Evolutionary conservation across 1,140 invertebrate species (phyloP).

Genomic region (Reticulitermes speratus): DNA sequence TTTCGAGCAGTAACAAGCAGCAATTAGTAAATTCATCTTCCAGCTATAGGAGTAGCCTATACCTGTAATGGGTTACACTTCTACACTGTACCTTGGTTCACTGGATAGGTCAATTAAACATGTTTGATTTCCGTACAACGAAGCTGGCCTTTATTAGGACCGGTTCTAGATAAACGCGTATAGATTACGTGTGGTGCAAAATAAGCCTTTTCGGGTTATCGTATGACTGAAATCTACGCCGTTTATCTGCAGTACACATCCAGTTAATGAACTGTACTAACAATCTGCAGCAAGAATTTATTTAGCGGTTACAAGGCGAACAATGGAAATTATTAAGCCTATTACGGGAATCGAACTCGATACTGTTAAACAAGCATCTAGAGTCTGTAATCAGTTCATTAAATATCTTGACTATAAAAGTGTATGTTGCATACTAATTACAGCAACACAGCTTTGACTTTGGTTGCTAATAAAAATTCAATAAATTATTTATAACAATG

Average conservation of each 20-base stretch:
- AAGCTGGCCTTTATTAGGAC: neutral
- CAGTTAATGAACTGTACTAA: neutral
- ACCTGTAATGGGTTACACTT: neutral
- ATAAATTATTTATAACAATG: neutral
- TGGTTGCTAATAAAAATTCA: neutral
- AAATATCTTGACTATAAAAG: neutral
- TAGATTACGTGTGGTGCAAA: neutral
- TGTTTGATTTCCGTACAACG: neutral
- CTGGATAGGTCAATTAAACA: neutral
- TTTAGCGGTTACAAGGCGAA: neutral
- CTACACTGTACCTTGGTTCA: neutral
- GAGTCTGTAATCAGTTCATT: neutral
- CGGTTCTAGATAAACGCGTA: neutral
- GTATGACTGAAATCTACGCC: neutral
- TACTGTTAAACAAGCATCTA: neutral
- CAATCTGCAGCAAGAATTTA: neutral
- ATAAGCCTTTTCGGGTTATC: neutral
- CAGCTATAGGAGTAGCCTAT: neutral
- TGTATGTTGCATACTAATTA: neutral
- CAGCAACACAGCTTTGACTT: neutral
- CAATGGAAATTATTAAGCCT: neutral
- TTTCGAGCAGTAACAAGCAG: neutral
- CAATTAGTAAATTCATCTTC: neutral
- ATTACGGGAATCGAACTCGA: neutral
- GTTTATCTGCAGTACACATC: neutral